Conservation (phyloP, 2,888 invertebrate species). For the Eupsilia transversa region DNA sequence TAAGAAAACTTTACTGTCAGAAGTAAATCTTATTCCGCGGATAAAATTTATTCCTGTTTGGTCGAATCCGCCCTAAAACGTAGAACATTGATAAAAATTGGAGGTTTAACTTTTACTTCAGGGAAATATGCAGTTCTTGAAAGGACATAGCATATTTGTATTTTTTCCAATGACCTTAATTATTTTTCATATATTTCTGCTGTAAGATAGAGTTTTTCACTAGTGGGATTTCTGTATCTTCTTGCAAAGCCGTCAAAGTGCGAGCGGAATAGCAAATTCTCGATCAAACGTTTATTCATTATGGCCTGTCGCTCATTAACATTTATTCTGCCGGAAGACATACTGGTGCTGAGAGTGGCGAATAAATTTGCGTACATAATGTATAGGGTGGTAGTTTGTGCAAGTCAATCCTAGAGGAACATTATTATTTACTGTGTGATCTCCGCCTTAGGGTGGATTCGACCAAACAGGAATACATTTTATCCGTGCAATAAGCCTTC, state of each 20-base stretch:
- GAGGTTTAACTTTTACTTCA: neutral
- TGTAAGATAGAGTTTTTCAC: neutral
- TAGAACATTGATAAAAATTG: neutral
- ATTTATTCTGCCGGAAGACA: conserved; percentile 74
- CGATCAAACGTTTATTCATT: conserved; percentile 76
- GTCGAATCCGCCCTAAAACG: too few species aligned
- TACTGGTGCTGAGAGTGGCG: conserved; percentile 53
- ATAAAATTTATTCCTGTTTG: too few species aligned
- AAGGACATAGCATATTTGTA: neutral
- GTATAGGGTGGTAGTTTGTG: conserved; percentile 21
- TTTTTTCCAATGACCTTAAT: neutral
- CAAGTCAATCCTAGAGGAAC: conserved; percentile 15
- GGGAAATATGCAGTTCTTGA: neutral
- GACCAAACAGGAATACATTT: too few species aligned
- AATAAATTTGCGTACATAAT: conserved; percentile 56
- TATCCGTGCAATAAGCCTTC: too few species aligned
- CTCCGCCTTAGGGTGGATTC: neutral
- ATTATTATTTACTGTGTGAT: conserved; percentile 15
- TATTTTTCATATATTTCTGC: neutral
- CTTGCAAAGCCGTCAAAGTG: conserved; percentile 46
- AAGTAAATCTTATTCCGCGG: too few species aligned
- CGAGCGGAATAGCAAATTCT: conserved; percentile 74
- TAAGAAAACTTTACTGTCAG: too few species aligned
- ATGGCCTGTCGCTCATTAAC: conserved; percentile 72
- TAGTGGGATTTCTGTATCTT: conserved; percentile 15